Conservation (phyloP, 1,140 invertebrate species). For the Drosophila arawakana region DNA sequence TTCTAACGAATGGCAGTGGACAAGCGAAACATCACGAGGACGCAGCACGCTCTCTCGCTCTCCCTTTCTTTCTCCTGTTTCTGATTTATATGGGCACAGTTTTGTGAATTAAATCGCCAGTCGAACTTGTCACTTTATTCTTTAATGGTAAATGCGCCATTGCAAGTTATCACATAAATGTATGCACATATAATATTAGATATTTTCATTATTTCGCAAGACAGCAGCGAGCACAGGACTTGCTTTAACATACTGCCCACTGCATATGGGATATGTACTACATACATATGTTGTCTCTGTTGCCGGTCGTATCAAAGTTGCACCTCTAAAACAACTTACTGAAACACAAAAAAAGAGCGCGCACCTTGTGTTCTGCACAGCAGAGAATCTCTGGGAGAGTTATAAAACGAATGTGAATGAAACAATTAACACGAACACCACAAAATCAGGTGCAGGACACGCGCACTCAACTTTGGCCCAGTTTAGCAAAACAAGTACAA, state of each 20-base stretch:
- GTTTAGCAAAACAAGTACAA: constrained; percentile 42
- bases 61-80: too few relatives aligned
- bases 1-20: constrained; percentile 1
- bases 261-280: background rate
- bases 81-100: constrained; percentile 11
- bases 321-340: constrained; percentile 6
- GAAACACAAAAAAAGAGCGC: constrained; percentile 15
- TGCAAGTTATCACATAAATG: background rate
- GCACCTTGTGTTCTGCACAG: constrained; percentile 35
- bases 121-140: background rate
- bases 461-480: constrained; percentile 60
- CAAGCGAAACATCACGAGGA: background rate
- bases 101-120: background rate
- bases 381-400: constrained; percentile 45
- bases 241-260: background rate
- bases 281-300: constrained; percentile 9
- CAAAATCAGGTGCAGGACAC: constrained; percentile 44
- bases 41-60: background rate
- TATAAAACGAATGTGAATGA: constrained; percentile 30
- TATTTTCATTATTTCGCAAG: background rate
- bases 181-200: background rate
- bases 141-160: background rate
- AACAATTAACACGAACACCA: constrained; percentile 31
- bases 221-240: constrained; percentile 3
- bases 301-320: constrained; percentile 34